phyloP scores from a whole-genome alignment of 2,888 invertebrate genomes.

The Lepeophtheirus nordmannii region DNA sequence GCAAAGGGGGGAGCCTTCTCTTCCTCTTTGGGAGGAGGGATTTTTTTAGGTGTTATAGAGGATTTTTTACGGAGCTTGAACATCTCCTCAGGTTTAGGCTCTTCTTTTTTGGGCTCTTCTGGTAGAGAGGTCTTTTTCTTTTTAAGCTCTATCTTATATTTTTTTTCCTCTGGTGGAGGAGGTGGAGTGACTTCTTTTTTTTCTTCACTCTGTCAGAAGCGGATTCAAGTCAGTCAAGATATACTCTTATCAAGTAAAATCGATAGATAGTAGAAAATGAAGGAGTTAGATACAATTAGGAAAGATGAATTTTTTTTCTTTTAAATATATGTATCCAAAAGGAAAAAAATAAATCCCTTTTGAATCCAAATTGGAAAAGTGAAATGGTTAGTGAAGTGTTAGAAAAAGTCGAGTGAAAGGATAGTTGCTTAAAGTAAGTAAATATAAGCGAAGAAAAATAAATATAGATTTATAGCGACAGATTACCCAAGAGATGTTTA shows the following conservation, averaged over 20 bases:
- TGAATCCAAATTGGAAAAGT: not conserved
- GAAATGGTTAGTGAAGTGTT: not conserved
- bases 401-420: not conserved
- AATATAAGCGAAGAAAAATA: not conserved
- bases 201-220: conserved; percentile 6
- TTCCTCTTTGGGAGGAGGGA: conserved; percentile 13
- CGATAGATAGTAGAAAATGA: too few relatives aligned
- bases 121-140: conserved; percentile 12
- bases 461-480: not conserved
- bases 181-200: conserved; percentile 4
- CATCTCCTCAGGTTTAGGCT: conserved; percentile 20
- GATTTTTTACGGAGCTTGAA: conserved; percentile 23
- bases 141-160: conserved; percentile 12
- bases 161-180: conserved; percentile 8
- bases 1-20: conserved; percentile 21
- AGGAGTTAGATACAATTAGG: not conserved
- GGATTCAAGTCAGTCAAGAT: not conserved
- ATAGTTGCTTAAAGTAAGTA: not conserved
- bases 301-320: too few relatives aligned
- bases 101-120: conserved; percentile 9
- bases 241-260: too few relatives aligned
- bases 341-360: too few relatives aligned
- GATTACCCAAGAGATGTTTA: conserved; percentile 6
- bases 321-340: too few relatives aligned
- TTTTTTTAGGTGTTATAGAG: not conserved